Evolutionary conservation across 1,140 invertebrate species (phyloP), one percentile per base, ranked within the genome.

Genomic region (Drosophila pruinosa): DNA sequence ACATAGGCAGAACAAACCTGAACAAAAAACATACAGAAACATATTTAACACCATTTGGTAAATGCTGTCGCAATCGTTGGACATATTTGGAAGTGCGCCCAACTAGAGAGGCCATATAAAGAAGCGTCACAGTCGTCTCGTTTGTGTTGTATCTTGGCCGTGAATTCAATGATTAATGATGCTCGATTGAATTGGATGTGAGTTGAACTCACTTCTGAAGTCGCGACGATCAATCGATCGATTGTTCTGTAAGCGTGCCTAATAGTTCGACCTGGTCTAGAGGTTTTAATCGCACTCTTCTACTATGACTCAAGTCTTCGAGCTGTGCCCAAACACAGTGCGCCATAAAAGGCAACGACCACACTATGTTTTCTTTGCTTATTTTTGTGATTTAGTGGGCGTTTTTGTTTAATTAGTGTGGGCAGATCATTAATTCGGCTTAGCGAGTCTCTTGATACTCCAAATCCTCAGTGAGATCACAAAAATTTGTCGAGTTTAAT

Each of bases 111-210:
- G 17, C 80, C 79, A 72, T 83, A 78, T 67, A 74, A 41, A 75
- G 75, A 75, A 41, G 54, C 48, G 28, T 62, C 28, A 38, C 54
- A 58, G 54, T 45, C 41, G 53, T 45, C 48, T 59, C 24, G 24
- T 28, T 31, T 71, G 24, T 56, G 57, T 65, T 43, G 50, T 41
- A 31, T 58, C 53, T 65, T 61, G 78, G 57, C 78, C 78, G 73
- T 80, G 78, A 76, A 73, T 62, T 72, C 38, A 12, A 47, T 85
- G 81, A 85, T 85, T 86, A 85, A 85, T 85, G 80, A 71, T 74
- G 57, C 56, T 54, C 52, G 43, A 47, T 56, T 47, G 54, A 67
- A 58, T 22, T 34, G 24, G 52, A 14, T 24, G 22, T 6, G 34
- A 15, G 24, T 28, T 19, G 34, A 50, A 39, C 21, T 26, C 36